These are phyloP conservation scores for Aix galericulata DNA, from an alignment of 2,113 vertebrate species.

Conservation along the genomic window DNA sequence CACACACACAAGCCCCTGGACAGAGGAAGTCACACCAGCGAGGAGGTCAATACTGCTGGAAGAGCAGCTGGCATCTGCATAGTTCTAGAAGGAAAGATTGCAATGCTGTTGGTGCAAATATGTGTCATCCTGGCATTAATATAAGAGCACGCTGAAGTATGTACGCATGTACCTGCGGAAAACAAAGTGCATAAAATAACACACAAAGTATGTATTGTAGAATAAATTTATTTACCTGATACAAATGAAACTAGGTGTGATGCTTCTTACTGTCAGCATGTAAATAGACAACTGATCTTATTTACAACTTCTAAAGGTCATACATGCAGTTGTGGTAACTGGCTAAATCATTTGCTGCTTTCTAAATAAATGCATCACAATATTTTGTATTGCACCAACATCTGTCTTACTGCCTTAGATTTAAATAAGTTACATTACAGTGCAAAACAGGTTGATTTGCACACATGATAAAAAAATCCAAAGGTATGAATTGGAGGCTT, in stretches of 20 bases:
- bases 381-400: constrained; percentile 79
- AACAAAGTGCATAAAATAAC: constrained; percentile 68
- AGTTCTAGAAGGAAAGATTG: constrained; percentile 60
- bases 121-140: constrained; percentile 51
- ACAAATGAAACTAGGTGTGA: constrained; percentile 86
- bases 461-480: constrained; percentile 81
- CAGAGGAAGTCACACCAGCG: constrained; percentile 53
- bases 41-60: constrained; percentile 59
- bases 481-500: constrained; percentile 79
- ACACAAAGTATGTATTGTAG: constrained; percentile 73
- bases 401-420: constrained; percentile 81
- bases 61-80: constrained; percentile 65
- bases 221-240: constrained; percentile 94
- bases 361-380: constrained; percentile 79
- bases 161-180: background rate
- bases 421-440: constrained; percentile 88
- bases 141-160: background rate
- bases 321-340: constrained; percentile 79
- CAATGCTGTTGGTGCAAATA: constrained; percentile 53
- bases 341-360: constrained; percentile 43
- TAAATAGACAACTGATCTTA: constrained; percentile 78
- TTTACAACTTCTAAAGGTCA: constrained; percentile 85
- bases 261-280: constrained; percentile 85
- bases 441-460: constrained; percentile 84
- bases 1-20: constrained; percentile 53